Conservation (phyloP, 2,888 invertebrate genomes). For the Merodon equestris region DNA sequence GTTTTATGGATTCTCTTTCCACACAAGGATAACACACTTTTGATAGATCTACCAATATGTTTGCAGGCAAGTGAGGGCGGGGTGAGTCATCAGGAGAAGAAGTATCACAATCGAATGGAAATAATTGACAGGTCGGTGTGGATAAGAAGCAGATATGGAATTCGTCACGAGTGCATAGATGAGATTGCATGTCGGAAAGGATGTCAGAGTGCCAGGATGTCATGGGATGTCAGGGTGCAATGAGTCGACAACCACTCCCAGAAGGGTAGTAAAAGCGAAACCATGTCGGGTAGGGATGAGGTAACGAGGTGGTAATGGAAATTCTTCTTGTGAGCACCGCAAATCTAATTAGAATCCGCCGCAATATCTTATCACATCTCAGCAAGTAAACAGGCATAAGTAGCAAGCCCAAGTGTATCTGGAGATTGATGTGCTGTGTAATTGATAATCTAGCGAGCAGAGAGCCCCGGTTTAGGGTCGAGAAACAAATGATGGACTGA, state of each 20-base stretch:
- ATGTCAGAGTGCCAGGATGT: no score
- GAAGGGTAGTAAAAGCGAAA: constrained; percentile 52
- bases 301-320: constrained; percentile 41
- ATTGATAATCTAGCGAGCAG: constrained; percentile 33
- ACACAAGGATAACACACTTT: constrained; percentile 58
- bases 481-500: no score
- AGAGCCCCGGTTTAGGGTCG: no score
- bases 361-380: constrained; percentile 1
- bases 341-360: constrained; percentile 53
- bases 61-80: no score
- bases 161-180: constrained; percentile 34
- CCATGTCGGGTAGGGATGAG: constrained; percentile 21
- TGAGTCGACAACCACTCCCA: constrained; percentile 42
- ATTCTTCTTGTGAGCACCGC: constrained; percentile 10
- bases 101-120: constrained; percentile 21
- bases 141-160: constrained; percentile 31
- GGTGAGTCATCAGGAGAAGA: constrained; percentile 51
- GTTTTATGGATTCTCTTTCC: constrained; percentile 66
- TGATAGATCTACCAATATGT: constrained; percentile 42
- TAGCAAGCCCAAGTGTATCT: neutral
- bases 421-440: constrained; percentile 16
- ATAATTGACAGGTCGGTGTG: constrained; percentile 59
- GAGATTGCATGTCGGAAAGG: constrained; percentile 38
- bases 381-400: no score
- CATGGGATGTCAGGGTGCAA: constrained; percentile 54